Evolutionary conservation across 2,888 invertebrate species (phyloP).

Genomic region (Therioaphis trifolii): DNA sequence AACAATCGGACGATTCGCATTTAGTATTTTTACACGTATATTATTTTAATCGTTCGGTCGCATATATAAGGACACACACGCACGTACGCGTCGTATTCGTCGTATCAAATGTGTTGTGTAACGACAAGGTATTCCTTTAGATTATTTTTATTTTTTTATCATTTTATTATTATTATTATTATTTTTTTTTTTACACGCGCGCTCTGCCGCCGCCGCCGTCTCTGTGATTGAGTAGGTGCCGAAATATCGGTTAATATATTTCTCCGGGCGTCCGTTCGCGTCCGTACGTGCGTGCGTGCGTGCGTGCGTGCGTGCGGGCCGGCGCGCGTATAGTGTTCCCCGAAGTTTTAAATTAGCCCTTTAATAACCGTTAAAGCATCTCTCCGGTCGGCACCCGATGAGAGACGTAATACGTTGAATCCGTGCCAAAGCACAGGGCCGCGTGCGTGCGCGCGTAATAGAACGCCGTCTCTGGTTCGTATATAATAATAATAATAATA

Average conservation of each 20-base stretch:
- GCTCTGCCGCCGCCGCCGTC: no score
- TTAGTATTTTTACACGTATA: no score
- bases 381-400: constrained; percentile 12
- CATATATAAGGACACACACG: no score
- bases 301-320: no score
- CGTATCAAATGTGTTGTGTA: no score
- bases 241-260: constrained; percentile 36
- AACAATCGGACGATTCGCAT: no score
- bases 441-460: background rate
- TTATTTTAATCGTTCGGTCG: no score
- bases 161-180: background rate
- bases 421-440: background rate
- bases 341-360: constrained; percentile 43
- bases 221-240: constrained; percentile 39
- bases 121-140: no score
- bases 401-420: constrained; percentile 41
- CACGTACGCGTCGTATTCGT: no score
- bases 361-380: constrained; percentile 41
- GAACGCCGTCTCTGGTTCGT: constrained; percentile 29
- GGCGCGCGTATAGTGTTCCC: constrained; percentile 14
- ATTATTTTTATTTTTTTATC: no score
- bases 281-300: background rate
- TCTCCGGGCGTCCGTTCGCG: no score
- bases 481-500: no score
- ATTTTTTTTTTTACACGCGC: constrained; percentile 1